These are phyloP conservation scores for Rhizomys pruinosus DNA, from an alignment of 2,113 vertebrate species.

Conservation along the genomic window DNA sequence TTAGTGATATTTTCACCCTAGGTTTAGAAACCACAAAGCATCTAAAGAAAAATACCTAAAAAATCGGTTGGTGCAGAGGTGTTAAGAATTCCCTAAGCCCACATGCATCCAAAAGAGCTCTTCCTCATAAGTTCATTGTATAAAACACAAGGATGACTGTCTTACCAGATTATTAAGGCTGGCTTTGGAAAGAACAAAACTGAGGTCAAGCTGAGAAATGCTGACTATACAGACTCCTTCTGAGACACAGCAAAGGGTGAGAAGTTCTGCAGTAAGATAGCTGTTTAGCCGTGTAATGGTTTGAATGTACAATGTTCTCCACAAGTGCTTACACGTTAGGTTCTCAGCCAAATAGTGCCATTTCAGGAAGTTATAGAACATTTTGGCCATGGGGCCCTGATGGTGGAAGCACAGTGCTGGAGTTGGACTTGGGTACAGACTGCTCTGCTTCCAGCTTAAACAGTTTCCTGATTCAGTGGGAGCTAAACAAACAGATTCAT, in stretches of 20 bases:
- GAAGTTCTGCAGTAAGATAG: not conserved
- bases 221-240: not conserved
- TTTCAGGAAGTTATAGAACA: not conserved
- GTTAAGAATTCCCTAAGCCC: not conserved
- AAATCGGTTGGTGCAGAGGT: not conserved
- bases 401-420: not conserved
- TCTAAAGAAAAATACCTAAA: not conserved
- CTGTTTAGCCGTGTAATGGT: not conserved
- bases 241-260: not conserved
- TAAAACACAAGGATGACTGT: not conserved
- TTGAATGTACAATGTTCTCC: not conserved
- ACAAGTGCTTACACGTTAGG: not conserved
- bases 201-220: not conserved
- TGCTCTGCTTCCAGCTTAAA: not conserved
- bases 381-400: not conserved
- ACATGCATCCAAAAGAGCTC: not conserved
- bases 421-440: not conserved
- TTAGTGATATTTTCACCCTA: not conserved
- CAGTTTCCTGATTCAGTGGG: not conserved
- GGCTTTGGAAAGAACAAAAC: not conserved
- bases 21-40: not conserved
- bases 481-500: not conserved
- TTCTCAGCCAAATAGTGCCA: not conserved
- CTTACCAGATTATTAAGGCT: not conserved
- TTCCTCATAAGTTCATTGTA: not conserved